phyloP scores from a whole-genome alignment of 2,888 invertebrate species.

The Pharmacophagus antenor region DNA sequence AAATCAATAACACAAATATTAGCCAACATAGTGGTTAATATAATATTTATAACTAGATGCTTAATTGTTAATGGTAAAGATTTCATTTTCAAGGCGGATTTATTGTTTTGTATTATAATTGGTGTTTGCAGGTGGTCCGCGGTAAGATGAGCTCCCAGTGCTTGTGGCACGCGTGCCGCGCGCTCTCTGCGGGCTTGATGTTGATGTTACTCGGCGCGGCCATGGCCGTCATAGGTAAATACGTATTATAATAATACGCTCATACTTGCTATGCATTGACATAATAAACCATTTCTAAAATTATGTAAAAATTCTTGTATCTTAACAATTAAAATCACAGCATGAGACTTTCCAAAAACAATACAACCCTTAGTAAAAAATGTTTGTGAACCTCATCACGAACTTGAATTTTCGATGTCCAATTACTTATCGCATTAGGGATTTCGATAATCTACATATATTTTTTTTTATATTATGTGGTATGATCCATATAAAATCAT shows the following conservation, averaged over 20 bases:
- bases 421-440: too few species aligned
- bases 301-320: too few species aligned
- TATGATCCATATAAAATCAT: too few species aligned
- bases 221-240: constrained; percentile 94
- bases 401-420: too few species aligned
- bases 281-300: not conserved
- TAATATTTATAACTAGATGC: not conserved
- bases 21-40: not conserved
- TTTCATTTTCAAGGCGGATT: not conserved
- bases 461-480: too few species aligned
- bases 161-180: constrained; percentile 96
- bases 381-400: too few species aligned
- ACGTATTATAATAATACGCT: not conserved
- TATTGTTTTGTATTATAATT: not conserved
- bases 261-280: not conserved
- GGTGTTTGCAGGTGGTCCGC: constrained; percentile 83
- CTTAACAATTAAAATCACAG: too few species aligned
- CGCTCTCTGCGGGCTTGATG: constrained; percentile 91
- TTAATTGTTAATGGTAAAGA: not conserved
- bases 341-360: too few species aligned
- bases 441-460: too few species aligned
- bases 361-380: too few species aligned
- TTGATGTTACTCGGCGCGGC: constrained; percentile 93
- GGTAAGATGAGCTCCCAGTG: constrained; percentile 94
- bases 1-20: not conserved